A percentile compares a stretch with the other conserved stretches of the same genome.
These are phyloP conservation scores for Lathamus discolor DNA, from an alignment of 2,113 vertebrate species.

Conservation along the genomic window DNA sequence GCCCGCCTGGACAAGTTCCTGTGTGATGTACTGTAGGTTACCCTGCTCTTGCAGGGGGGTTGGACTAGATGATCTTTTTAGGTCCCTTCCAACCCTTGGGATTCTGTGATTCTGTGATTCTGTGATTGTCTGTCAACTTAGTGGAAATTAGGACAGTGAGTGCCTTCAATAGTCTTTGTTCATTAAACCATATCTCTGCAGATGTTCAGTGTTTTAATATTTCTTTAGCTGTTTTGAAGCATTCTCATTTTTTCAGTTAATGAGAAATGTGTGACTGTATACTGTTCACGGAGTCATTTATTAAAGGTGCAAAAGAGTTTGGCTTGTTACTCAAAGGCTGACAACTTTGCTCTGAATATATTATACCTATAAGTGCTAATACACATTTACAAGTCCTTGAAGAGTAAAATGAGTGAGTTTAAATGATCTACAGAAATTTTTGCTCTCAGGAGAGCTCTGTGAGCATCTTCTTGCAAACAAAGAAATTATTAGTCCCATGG, in stretches of 20 bases:
- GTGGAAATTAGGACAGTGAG: conserved; percentile 78
- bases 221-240: conserved; percentile 61
- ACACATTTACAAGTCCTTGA: background rate
- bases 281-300: background rate
- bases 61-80: no score
- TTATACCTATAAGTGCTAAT: background rate
- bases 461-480: background rate
- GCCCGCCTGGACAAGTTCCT: no score
- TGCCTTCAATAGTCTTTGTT: conserved; percentile 78
- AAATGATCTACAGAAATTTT: background rate
- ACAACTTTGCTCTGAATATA: conserved; percentile 13
- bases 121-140: conserved; percentile 79
- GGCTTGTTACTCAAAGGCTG: background rate
- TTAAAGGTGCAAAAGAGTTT: conserved; percentile 28
- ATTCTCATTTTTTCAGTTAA: conserved; percentile 43
- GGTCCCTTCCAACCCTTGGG: no score
- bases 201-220: conserved; percentile 73
- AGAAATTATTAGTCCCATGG: background rate
- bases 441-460: background rate
- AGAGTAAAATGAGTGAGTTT: background rate
- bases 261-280: conserved; percentile 17
- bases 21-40: no score
- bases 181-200: conserved; percentile 79
- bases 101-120: no score
- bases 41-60: no score